phyloP scores from a whole-genome alignment of 2,888 invertebrate genomes.

The Seira musarum region DNA sequence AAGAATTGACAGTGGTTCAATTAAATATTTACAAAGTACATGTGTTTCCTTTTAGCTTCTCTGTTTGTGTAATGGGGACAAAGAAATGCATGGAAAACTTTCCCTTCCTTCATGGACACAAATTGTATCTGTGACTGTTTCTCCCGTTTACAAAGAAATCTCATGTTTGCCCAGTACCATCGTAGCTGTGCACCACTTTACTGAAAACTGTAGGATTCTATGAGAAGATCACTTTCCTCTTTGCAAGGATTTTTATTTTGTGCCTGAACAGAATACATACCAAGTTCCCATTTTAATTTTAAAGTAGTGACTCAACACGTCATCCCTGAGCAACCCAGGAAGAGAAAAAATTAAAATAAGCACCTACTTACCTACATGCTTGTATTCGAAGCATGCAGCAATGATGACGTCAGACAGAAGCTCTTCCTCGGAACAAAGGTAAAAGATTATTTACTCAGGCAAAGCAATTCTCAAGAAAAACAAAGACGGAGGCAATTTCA shows the following conservation, averaged over 20 bases:
- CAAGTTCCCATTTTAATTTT: constrained; percentile 3
- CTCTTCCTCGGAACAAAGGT: constrained; percentile 9
- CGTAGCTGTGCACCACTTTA: not conserved
- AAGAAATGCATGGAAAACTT: constrained; percentile 10
- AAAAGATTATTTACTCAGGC: constrained; percentile 1
- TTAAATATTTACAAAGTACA: constrained; percentile 38
- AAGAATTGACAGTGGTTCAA: constrained; percentile 17
- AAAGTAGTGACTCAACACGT: constrained; percentile 13
- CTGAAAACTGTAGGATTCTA: not conserved
- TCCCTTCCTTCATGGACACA: not conserved
- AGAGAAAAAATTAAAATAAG: constrained; percentile 5
- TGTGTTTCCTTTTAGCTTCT: constrained; percentile 38
- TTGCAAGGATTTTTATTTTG: no score
- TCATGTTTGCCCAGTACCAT: constrained; percentile 12
- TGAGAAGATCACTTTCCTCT: not conserved
- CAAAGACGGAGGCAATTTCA: constrained; percentile 5
- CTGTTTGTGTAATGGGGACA: constrained; percentile 22
- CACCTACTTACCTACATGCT: not conserved
- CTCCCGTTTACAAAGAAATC: constrained; percentile 7
- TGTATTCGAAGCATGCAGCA: not conserved
- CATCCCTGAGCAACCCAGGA: not conserved
- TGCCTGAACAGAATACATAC: no score
- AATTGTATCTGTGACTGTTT: constrained; percentile 6
- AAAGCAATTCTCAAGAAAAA: not conserved
- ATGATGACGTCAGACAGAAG: constrained; percentile 8